A percentile compares a stretch with the other conserved stretches of the same genome.
These are phyloP conservation scores for Pterostichus niger DNA, from an alignment of 2,888 invertebrate genomes.

Conservation along the genomic window DNA sequence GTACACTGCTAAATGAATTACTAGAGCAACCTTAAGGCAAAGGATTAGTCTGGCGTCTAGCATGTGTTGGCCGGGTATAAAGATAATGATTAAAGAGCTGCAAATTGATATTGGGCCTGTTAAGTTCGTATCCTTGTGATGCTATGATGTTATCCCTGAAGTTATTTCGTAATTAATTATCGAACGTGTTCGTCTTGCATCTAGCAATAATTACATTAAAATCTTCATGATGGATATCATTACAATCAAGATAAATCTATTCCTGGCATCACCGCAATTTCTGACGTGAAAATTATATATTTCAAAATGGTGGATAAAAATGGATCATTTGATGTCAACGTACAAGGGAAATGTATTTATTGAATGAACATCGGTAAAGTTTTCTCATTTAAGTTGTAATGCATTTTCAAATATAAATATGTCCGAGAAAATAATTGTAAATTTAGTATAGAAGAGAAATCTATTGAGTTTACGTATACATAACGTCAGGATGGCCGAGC, in stretches of 20 bases:
- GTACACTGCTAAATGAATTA: no score
- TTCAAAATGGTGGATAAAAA: no score
- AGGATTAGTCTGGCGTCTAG: not conserved
- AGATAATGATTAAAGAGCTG: constrained; percentile 25
- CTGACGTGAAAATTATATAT: no score
- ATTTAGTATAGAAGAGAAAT: not conserved
- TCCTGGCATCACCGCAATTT: not conserved
- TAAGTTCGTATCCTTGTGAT: constrained; percentile 6
- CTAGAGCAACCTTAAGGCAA: not conserved
- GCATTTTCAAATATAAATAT: constrained; percentile 47
- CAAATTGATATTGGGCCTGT: constrained; percentile 8
- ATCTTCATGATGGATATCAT: no score
- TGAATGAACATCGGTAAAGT: constrained; percentile 53
- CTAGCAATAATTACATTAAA: constrained; percentile 14
- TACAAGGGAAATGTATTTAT: constrained; percentile 36
- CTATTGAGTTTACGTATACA: not conserved
- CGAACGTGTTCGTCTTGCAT: not conserved
- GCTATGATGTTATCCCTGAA: not conserved
- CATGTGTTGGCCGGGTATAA: constrained; percentile 6
- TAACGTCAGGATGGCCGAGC: constrained; percentile 90
- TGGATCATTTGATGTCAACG: not conserved
- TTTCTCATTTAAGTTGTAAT: constrained; percentile 58
- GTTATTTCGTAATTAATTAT: constrained; percentile 25
- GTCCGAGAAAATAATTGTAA: constrained; percentile 13
- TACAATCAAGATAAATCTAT: not conserved